These are phyloP conservation scores for Periophthalmus magnuspinnatus DNA, from an alignment of 2,797 vertebrate genomes.

Conservation along the genomic window DNA sequence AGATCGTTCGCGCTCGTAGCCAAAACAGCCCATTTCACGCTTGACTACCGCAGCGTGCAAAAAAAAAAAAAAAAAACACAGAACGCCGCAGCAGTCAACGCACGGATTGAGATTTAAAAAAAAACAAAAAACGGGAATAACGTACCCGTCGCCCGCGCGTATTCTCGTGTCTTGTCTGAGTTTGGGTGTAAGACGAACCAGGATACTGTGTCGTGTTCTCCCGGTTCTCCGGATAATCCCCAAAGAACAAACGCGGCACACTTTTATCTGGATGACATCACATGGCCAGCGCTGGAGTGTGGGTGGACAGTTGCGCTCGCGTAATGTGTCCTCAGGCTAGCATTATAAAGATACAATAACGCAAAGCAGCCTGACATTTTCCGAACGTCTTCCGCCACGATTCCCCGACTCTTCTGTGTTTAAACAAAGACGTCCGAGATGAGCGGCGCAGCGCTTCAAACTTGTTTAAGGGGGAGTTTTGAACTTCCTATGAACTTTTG, in stretches of 20 bases:
- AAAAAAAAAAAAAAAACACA: too few species aligned
- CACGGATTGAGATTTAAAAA: neutral
- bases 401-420: slow-evolving; percentile 26
- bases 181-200: slow-evolving; percentile 30
- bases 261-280: slow-evolving; percentile 68
- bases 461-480: slow-evolving; percentile 24
- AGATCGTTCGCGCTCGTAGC: slow-evolving; percentile 9
- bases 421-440: slow-evolving; percentile 25
- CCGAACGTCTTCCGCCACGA: slow-evolving; percentile 48
- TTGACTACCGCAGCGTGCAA: neutral
- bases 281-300: slow-evolving; percentile 55
- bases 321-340: slow-evolving; percentile 58
- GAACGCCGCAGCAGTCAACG: neutral
- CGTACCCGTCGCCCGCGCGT: neutral
- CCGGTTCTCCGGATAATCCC: too few species aligned
- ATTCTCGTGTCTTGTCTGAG: slow-evolving; percentile 14
- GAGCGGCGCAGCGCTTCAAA: slow-evolving; percentile 35
- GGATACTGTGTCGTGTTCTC: slow-evolving; percentile 28
- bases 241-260: slow-evolving; percentile 56
- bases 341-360: slow-evolving; percentile 56
- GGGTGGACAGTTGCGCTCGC: slow-evolving; percentile 66
- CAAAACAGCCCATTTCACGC: slow-evolving; percentile 9
- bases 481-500: slow-evolving; percentile 4
- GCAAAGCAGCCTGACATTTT: slow-evolving; percentile 58
- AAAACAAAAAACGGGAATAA: slow-evolving; percentile 16